These are phyloP conservation scores for Eriocheir sinensis DNA, from an alignment of 1,140 invertebrate species.

Conservation along the genomic window DNA sequence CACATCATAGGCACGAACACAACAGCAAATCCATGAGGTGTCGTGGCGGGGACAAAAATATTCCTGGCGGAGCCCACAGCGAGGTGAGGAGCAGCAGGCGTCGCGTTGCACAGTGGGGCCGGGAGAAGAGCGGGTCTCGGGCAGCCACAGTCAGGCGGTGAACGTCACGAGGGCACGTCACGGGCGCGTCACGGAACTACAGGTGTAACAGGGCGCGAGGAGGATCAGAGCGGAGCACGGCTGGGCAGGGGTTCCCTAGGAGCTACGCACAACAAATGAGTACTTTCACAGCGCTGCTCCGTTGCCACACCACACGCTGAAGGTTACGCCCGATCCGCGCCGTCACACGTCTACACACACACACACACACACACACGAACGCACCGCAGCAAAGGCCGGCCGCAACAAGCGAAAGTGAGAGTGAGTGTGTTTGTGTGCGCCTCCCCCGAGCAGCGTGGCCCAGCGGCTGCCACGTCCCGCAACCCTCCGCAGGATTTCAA, in stretches of 20 bases:
- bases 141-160: background rate
- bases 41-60: background rate
- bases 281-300: slow-evolving; percentile 66
- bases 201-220: slow-evolving; percentile 44
- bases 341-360: slow-evolving; percentile 46
- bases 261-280: slow-evolving; percentile 72
- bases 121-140: background rate
- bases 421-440: slow-evolving; percentile 68
- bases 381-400: slow-evolving; percentile 57
- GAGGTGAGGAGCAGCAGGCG: background rate
- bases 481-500: background rate
- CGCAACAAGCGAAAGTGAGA: slow-evolving; percentile 73
- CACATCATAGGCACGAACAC: slow-evolving; percentile 18
- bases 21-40: background rate
- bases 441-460: slow-evolving; percentile 44
- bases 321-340: slow-evolving; percentile 66
- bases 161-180: background rate
- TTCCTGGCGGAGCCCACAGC: background rate
- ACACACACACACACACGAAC: slow-evolving; percentile 45
- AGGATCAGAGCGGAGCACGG: background rate
- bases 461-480: background rate
- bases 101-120: slow-evolving; percentile 9
- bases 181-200: slow-evolving; percentile 50
- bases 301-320: slow-evolving; percentile 65
- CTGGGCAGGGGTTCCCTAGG: slow-evolving; percentile 40